A percentile compares a stretch with the other conserved stretches of the same genome.
phyloP scores from a whole-genome alignment of 2,113 vertebrate species.

The Crotalus viridis region DNA sequence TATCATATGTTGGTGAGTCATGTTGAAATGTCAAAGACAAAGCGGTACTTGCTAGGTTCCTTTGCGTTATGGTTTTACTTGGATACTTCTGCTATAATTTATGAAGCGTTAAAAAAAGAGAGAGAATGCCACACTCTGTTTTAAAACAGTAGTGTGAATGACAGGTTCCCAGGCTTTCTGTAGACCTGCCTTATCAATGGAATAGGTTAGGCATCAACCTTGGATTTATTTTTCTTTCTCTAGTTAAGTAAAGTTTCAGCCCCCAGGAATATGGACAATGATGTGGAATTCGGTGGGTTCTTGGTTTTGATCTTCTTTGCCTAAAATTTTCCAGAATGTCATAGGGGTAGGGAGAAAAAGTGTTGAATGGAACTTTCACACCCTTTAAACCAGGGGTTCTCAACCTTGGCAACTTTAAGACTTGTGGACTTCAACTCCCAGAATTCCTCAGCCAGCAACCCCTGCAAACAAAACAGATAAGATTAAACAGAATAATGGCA shows the following conservation, averaged over 20 bases:
- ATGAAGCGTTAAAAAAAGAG: constrained; percentile 56
- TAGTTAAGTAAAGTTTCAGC: not conserved
- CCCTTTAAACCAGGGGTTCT: not conserved
- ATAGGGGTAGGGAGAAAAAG: not conserved
- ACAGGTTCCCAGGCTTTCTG: not conserved
- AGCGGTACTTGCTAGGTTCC: constrained; percentile 33
- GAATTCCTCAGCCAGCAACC: too few species aligned
- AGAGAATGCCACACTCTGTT: constrained; percentile 55
- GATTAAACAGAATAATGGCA: not conserved
- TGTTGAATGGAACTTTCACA: not conserved
- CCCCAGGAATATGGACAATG: not conserved
- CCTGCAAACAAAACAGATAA: not conserved
- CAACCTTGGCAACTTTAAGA: too few species aligned
- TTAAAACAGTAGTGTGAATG: constrained; percentile 52
- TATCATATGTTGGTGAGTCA: constrained; percentile 71
- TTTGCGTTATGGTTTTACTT: constrained; percentile 31
- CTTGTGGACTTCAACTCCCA: too few species aligned
- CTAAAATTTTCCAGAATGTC: not conserved
- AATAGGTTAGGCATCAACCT: not conserved
- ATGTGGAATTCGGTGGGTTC: not conserved
- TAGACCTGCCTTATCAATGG: not conserved
- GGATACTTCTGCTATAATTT: constrained; percentile 61
- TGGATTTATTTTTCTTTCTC: not conserved
- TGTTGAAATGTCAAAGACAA: constrained; percentile 59
- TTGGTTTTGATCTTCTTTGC: not conserved